Evolutionary conservation across 2,888 invertebrate genomes (phyloP).

Genomic region (Meteorus cinctellus): DNA sequence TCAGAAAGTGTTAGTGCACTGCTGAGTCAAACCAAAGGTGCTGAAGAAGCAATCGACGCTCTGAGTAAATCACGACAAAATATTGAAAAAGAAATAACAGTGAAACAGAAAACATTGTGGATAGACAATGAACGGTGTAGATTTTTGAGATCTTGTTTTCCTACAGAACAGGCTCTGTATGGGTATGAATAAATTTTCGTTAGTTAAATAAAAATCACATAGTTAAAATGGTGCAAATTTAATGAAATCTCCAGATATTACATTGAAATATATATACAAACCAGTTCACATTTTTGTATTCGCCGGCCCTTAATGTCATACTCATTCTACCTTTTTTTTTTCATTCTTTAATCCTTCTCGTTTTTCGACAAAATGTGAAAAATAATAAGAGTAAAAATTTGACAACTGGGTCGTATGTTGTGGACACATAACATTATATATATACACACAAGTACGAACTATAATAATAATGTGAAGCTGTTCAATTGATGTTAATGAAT

Average conservation of each 20-base stretch:
- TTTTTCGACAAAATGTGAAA: neutral
- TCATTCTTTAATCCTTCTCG: conserved; percentile 53
- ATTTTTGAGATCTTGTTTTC: conserved; percentile 69
- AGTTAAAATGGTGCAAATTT: conserved; percentile 66
- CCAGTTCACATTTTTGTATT: conserved; percentile 51
- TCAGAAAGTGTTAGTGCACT: conserved; percentile 61
- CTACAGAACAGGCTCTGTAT: conserved; percentile 67
- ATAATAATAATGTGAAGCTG: conserved; percentile 32
- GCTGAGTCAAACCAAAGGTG: conserved; percentile 65
- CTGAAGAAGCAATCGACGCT: conserved; percentile 64
- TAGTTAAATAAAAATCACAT: neutral
- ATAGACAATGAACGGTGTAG: conserved; percentile 69
- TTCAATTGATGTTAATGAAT: neutral
- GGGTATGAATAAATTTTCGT: conserved; percentile 56
- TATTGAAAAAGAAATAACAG: conserved; percentile 69
- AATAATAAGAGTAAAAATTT: conserved; percentile 56
- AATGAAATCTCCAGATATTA: conserved; percentile 64
- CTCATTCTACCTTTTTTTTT: conserved; percentile 29
- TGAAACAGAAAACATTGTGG: conserved; percentile 71
- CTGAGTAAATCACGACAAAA: conserved; percentile 61
- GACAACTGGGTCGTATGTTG: conserved; percentile 47
- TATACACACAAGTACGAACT: conserved; percentile 56
- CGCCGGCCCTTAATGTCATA: too few relatives aligned
- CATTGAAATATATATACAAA: conserved; percentile 62
- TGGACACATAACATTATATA: conserved; percentile 46